Base-by-base conservation (phyloP, 2,113 vertebrate species). In the Bufo bufo region DNA sequence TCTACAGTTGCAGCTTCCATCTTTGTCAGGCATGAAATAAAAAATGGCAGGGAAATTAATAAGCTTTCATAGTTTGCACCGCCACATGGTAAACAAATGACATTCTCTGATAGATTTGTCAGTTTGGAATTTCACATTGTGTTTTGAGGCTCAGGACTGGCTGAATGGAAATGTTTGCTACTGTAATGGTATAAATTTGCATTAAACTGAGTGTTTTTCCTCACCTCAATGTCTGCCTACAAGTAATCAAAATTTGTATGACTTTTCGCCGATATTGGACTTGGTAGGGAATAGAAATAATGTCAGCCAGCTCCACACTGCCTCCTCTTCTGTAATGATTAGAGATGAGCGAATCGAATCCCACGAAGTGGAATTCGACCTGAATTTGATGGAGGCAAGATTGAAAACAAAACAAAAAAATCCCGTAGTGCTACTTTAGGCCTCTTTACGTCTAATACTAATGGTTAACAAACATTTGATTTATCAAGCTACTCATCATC, bases 31-130 rank as follows among this genome's bases (percentile, higher is more conserved):
- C 77, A 89, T 1, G 0, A 54, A 90, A 77, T 84, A 82, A 90
- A 90, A 90, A 59, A 82, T 20, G 77, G 77, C 84, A 90, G 87
- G 90, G 59, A 85, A 90, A 91, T 81, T 92, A 93, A 92, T 58
- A 43, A 92, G 84, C 65, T 86, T 90, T 89, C 90, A 69, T 47
- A 92, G 59, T 89, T 90, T 86, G 84, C 80, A 90, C 49, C 56
- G 10, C 77, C 66, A 83, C 65, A 90, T 85, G 85, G 77, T 78
- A 92, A 91, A 92, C 91, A 88, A 91, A 91, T 45, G 19, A 90
- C 75, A 90, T 20, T 90, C 80, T 77, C 82, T 54, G 87, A 50
- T 88, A 71, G 66, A 52, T 65, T 87, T 89, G 84, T 84, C 87
- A 91, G 92, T 78, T 89, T 84, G 59, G 72, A 84, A 89, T 84